These are phyloP conservation scores for Poliocrania exsul DNA, from an alignment of 2,797 vertebrate genomes.

Conservation along the genomic window DNA sequence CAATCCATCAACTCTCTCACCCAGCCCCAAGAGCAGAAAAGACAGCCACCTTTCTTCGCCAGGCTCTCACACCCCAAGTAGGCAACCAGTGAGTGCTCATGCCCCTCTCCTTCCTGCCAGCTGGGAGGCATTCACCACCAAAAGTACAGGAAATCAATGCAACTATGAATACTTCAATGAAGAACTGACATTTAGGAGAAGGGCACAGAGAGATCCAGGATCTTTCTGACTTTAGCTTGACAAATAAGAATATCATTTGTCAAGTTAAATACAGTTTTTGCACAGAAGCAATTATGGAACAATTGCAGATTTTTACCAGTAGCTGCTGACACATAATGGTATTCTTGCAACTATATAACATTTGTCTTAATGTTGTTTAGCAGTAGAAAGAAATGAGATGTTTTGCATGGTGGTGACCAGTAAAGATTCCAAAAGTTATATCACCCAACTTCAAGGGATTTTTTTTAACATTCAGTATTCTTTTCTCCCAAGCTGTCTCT, in stretches of 20 bases:
- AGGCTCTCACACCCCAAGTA: background rate
- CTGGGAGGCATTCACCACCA: background rate
- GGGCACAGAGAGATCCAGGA: background rate
- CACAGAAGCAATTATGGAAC: background rate
- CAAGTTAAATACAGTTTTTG: background rate
- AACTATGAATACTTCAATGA: background rate
- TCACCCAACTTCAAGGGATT: background rate
- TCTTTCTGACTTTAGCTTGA: background rate
- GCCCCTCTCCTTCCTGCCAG: background rate
- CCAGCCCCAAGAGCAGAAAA: background rate
- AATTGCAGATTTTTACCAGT: background rate
- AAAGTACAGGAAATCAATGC: background rate
- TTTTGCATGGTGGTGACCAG: background rate
- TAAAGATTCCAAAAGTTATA: background rate
- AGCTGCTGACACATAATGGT: background rate
- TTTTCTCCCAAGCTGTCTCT: background rate
- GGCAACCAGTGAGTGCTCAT: background rate
- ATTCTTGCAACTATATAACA: background rate
- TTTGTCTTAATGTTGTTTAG: background rate
- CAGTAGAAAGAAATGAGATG: background rate
- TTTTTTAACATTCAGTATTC: background rate
- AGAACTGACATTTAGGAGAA: background rate
- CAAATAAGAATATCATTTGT: background rate
- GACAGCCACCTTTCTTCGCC: background rate
- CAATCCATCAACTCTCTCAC: background rate